Percentiles rank a stretch among this genome's conserved stretches.
Conservation (phyloP, 1,140 invertebrate genomes). For the Drosophila dunni region DNA sequence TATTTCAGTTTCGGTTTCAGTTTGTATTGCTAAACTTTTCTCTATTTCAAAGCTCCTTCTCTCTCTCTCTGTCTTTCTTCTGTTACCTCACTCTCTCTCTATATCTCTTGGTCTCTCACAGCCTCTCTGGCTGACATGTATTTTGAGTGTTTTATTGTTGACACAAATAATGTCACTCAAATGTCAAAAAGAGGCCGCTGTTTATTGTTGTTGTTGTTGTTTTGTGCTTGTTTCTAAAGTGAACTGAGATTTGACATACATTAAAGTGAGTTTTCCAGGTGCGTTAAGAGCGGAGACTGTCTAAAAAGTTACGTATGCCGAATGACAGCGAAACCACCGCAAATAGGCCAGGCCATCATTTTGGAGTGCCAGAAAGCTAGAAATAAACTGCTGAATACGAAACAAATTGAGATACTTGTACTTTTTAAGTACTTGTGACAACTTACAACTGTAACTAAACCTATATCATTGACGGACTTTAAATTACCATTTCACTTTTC, state of each 20-base stretch:
- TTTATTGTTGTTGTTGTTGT: constrained; percentile 47
- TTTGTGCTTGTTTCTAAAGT: constrained; percentile 43
- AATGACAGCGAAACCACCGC: constrained; percentile 9
- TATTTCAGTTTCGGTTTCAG: constrained; percentile 24
- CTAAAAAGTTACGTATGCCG: constrained; percentile 19
- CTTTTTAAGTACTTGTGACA: constrained; percentile 39
- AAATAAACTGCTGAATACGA: constrained; percentile 22
- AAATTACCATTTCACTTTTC: constrained; percentile 30
- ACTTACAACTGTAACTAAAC: constrained; percentile 43
- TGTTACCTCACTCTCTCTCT: neutral
- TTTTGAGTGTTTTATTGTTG: constrained; percentile 79
- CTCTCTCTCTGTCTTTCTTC: constrained; percentile 5
- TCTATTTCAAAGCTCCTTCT: constrained; percentile 2
- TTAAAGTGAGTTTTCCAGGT: constrained; percentile 76
- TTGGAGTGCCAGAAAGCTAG: constrained; percentile 39
- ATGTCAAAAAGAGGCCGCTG: constrained; percentile 78
- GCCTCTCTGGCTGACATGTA: constrained; percentile 38
- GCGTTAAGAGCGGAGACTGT: constrained; percentile 44
- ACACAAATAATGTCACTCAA: constrained; percentile 82
- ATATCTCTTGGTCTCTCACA: constrained; percentile 10
- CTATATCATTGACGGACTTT: constrained; percentile 41
- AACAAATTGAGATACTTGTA: constrained; percentile 38
- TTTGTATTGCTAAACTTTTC: constrained; percentile 32
- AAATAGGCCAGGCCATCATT: constrained; percentile 46
- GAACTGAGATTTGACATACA: constrained; percentile 70